A percentile compares a stretch with the other conserved stretches of the same genome.
These are phyloP conservation scores for Ooceraea biroi DNA, from an alignment of 1,140 invertebrate genomes.

Conservation along the genomic window DNA sequence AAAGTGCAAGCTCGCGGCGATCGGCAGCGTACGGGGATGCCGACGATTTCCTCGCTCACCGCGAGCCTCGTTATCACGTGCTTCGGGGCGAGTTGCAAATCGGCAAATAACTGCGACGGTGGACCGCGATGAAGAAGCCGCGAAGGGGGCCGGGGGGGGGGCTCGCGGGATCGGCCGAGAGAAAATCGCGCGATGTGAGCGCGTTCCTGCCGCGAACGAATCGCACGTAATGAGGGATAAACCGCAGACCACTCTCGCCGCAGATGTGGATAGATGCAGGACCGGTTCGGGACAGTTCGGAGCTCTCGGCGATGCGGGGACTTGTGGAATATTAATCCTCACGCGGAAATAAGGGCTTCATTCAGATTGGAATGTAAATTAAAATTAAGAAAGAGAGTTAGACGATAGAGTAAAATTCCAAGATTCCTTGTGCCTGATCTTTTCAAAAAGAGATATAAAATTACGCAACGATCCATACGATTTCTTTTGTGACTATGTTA, in stretches of 20 bases:
- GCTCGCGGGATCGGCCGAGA: constrained; percentile 61
- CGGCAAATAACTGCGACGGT: constrained; percentile 71
- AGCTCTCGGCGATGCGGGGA: constrained; percentile 12
- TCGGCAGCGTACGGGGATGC: constrained; percentile 42
- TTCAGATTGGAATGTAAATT: not conserved
- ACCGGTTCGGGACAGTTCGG: constrained; percentile 65
- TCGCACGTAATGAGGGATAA: constrained; percentile 76
- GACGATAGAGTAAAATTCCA: not conserved
- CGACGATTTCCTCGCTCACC: constrained; percentile 52
- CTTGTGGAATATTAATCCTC: not conserved
- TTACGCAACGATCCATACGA: not conserved
- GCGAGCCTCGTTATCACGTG: constrained; percentile 71
- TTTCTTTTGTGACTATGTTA: no score
- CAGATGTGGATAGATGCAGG: constrained; percentile 70
- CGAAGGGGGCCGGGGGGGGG: constrained; percentile 23
- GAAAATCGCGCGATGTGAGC: constrained; percentile 70
- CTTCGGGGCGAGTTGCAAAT: constrained; percentile 72
- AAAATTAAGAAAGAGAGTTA: not conserved
- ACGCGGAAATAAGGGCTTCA: constrained; percentile 27
- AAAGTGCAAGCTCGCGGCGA: constrained; percentile 53
- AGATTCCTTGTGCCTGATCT: not conserved
- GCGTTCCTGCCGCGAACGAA: constrained; percentile 71
- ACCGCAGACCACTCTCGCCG: constrained; percentile 70
- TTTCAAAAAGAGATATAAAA: not conserved
- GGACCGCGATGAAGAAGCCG: constrained; percentile 60